Base-by-base conservation (phyloP, 2,888 invertebrate species). In the Halocaridina rubra region DNA sequence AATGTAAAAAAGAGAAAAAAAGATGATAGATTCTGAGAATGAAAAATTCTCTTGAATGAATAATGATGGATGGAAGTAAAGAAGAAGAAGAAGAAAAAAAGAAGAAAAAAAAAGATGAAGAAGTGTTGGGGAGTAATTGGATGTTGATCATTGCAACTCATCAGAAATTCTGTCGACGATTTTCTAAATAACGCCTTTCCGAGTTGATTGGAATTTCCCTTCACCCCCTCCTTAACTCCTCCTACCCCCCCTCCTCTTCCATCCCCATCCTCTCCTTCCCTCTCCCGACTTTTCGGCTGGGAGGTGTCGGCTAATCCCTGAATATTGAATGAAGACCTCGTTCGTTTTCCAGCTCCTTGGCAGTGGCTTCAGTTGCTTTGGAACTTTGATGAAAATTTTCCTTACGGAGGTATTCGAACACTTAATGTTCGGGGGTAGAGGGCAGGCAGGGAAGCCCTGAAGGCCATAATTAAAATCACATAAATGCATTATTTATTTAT, bases 141-240 rank as follows among this genome's bases (percentile, higher is more conserved):
- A 82, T 77, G 77, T 77, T 82, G 82, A 82, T 82, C 82, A 76
- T 59, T 82, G 82, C 82, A 78, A 82, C 77, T 82, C 82, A 82
- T 82, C 82, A 82, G 77, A 82, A 82, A 82, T 82, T 82, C 82
- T 69, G 75, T 82, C 82, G 77, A 77, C 82, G 82, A 69, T 82
- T 82, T 82, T 82, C 82, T 33, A 82, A 82, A 82, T 82, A 82
- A 82, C 82, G 82, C 82, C 82, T 82, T 82, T 77, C 67, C 69
- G 71, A 69, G 77, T 82, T 76, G 77, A 77, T 82, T 76, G 82
- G 71, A 82, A 79, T 79, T 84, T 79, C 57, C 80, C 67, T 22
- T 16, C 67, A 3, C 29, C 29, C 67, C 67, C 19, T 16, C n/a
- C 67, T 22, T 22, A 19, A 19, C 29, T 24, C 29, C 16, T 7